Base-by-base conservation (phyloP, 2,888 invertebrate genomes). In the Atrina japonica region DNA sequence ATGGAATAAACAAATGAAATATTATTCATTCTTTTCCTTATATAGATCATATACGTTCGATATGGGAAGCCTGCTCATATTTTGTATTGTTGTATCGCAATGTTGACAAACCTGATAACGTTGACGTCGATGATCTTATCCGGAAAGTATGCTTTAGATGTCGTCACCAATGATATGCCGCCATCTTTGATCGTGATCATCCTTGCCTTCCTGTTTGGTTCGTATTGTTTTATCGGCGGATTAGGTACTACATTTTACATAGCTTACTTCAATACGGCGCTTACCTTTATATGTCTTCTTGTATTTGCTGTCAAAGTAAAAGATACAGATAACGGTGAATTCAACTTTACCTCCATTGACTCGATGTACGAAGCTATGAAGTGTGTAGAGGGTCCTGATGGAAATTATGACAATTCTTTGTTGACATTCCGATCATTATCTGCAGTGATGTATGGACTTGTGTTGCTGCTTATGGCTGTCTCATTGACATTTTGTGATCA, bases 231-330 rank as follows among this genome's bases (percentile, higher is more conserved):
- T 40, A 73, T 85, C 18, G 86, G 85, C 0, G 85, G 85, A 0
- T 75, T 85, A 0, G 84, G 88, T 0, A 84, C 88, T 7, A 86
- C 86, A 3, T 88, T 88, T 64, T 88, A 87, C 67, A 87, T 87
- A 14, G 84, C 86, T 11, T 87, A 87, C 73, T 82, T 85, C 73
- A 87, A 85, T 71, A 82, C 85, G 0, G 79, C 80, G 11, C 61
- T 87, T 14, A 83, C 84, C 7, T 86, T 85, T 53, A 50, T 81
- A 3, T 65, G 82, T 6, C 68, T 87, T 9, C 60, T 83, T 6
- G 66, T 77, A 14, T 85, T 82, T 58, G 78, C 77, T 9, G 40
- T 81, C 14, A 77, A 77, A 35, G 75, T 80, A 9, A 75, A 73
- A 56, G 79, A 78, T 55, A 63, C 73, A 6, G 67, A 60, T 1